Percentiles rank a stretch among this genome's conserved stretches.
Conservation (phyloP, 2,797 vertebrate genomes). For the Melanogrammus aeglefinus region DNA sequence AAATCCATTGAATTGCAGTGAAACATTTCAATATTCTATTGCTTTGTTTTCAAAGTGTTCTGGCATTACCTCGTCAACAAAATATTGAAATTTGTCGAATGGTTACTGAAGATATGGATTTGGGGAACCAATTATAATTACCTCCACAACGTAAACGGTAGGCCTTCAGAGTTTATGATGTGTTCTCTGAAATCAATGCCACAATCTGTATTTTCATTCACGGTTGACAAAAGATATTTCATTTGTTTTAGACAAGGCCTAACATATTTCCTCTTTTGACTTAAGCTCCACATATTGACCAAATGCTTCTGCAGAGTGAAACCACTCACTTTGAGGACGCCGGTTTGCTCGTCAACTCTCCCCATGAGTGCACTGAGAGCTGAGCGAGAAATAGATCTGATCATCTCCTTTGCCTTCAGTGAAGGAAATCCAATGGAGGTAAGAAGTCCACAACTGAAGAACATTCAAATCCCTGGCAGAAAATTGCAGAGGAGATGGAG, state of each 20-base stretch:
- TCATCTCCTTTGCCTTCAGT: slow-evolving; percentile 28
- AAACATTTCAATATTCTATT: background rate
- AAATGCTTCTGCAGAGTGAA: background rate
- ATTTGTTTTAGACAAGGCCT: background rate
- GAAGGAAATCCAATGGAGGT: slow-evolving; percentile 22
- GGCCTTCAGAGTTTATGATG: background rate
- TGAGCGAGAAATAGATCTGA: slow-evolving; percentile 25
- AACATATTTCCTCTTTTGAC: background rate
- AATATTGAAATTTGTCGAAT: background rate
- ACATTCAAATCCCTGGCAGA: background rate
- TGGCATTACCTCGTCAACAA: background rate
- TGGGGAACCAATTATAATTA: slow-evolving; percentile 15
- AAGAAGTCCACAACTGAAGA: background rate
- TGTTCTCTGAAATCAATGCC: background rate
- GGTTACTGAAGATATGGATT: background rate
- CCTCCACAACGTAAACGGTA: background rate
- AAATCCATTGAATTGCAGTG: background rate
- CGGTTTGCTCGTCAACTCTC: slow-evolving; percentile 17
- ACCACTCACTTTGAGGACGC: slow-evolving; percentile 10
- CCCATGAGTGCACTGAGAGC: slow-evolving; percentile 10
- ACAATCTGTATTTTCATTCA: background rate
- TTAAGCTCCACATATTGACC: background rate
- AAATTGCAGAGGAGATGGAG: background rate
- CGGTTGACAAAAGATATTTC: background rate
- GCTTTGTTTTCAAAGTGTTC: background rate